Conservation (phyloP, 2,113 vertebrate genomes). For the Numida meleagris region DNA sequence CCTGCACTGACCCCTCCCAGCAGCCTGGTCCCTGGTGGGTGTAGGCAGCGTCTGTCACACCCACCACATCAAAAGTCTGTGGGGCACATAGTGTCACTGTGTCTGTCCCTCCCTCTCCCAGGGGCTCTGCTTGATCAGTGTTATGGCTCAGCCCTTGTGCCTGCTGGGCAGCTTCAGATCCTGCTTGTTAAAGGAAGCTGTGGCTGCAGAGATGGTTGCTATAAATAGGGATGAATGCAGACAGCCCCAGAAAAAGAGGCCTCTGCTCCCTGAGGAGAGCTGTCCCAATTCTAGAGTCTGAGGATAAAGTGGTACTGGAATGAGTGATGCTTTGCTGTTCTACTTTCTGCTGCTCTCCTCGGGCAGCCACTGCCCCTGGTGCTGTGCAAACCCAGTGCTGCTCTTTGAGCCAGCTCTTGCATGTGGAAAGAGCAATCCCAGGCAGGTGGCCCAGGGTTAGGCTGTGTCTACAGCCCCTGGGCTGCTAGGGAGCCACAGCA, state of each 20-base stretch:
- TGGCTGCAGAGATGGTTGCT: neutral
- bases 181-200: neutral
- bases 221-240: neutral
- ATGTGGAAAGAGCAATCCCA: accelerated
- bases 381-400: neutral
- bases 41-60: neutral
- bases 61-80: neutral
- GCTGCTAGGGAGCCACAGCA: accelerated
- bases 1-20: accelerated
- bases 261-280: accelerated
- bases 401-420: neutral
- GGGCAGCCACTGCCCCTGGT: accelerated
- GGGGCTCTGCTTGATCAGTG: neutral
- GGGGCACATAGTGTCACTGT: no score
- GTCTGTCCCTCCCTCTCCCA: neutral
- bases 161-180: neutral
- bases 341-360: accelerated
- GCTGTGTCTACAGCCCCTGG: neutral
- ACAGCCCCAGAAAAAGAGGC: neutral
- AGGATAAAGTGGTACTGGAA: neutral
- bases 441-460: neutral
- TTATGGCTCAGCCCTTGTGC: neutral
- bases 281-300: neutral
- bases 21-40: accelerated
- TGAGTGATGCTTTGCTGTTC: neutral